Conservation (phyloP, 1,140 invertebrate genomes). For the Polyergus mexicanus region DNA sequence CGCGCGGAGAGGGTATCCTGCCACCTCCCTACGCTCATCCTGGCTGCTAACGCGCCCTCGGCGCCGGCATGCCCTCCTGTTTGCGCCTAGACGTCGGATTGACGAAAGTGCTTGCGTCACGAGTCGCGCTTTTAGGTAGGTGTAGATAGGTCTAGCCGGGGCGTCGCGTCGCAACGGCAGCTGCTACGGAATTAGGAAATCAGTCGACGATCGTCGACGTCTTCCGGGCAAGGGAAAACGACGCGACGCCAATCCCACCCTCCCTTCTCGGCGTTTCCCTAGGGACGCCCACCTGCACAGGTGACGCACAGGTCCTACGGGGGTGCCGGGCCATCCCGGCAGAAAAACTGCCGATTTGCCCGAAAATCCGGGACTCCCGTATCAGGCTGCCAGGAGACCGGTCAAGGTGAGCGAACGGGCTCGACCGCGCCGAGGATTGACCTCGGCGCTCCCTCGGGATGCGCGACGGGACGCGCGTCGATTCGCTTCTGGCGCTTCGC, state of each 20-base stretch:
- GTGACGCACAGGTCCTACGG: slow-evolving; percentile 66
- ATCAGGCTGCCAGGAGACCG: slow-evolving; percentile 77
- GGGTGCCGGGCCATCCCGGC: slow-evolving; percentile 68
- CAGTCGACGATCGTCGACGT: slow-evolving; percentile 26
- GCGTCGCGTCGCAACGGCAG: slow-evolving; percentile 7
- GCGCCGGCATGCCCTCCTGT: slow-evolving; percentile 57
- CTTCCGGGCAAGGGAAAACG: neutral
- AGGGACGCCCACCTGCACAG: slow-evolving; percentile 18
- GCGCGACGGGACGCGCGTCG: slow-evolving; percentile 38
- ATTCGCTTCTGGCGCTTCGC: too few relatives aligned
- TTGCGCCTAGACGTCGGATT: slow-evolving; percentile 42
- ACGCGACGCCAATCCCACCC: neutral
- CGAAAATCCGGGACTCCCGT: slow-evolving; percentile 82
- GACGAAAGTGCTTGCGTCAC: slow-evolving; percentile 64
- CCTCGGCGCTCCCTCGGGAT: slow-evolving; percentile 56
- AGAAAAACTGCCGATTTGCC: slow-evolving; percentile 83
- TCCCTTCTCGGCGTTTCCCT: neutral
- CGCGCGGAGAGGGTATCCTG: neutral
- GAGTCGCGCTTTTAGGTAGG: neutral
- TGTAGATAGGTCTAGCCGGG: neutral
- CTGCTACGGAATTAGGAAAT: slow-evolving; percentile 49
- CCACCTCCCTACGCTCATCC: slow-evolving; percentile 15
- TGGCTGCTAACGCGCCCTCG: slow-evolving; percentile 4
- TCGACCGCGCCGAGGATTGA: neutral
- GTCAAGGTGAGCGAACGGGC: slow-evolving; percentile 52